Percentiles rank a stretch among this genome's conserved stretches.
phyloP scores from a whole-genome alignment of 2,113 vertebrate species.

The Calyptommatus sinebrachiatus region DNA sequence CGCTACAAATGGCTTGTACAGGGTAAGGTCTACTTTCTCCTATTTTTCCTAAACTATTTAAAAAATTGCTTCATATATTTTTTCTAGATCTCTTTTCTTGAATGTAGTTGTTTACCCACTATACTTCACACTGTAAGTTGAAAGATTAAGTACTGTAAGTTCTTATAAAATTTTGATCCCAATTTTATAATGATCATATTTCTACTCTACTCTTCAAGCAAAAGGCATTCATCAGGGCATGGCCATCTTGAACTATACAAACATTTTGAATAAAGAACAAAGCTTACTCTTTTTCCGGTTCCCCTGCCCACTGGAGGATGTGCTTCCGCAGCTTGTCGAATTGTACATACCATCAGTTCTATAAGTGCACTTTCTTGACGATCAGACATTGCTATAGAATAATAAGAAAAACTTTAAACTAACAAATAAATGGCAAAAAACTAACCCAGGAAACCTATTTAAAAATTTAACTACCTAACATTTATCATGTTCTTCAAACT shows the following conservation, averaged over 20 bases:
- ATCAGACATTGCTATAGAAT: slow-evolving; percentile 87
- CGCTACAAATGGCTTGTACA: no score
- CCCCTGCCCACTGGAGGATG: slow-evolving; percentile 97
- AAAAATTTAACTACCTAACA: not conserved
- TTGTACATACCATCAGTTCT: slow-evolving; percentile 95
- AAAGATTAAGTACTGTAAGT: no score
- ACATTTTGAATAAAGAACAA: not conserved
- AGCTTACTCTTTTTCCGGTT: slow-evolving; percentile 92
- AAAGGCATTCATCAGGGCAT: no score
- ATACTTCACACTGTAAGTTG: no score
- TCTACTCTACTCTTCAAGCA: no score
- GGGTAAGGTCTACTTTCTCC: no score
- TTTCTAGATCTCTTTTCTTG: no score
- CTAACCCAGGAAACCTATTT: not conserved
- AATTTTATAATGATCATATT: no score
- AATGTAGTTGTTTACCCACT: no score
- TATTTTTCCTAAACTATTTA: no score
- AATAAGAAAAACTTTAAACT: slow-evolving; percentile 13
- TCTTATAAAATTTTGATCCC: no score
- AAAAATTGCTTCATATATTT: no score
- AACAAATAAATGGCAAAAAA: not conserved
- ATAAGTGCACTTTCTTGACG: slow-evolving; percentile 96
- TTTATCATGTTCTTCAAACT: not conserved
- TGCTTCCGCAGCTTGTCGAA: slow-evolving; percentile 94
- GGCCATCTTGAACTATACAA: not conserved